Conservation (phyloP, 2,888 invertebrate species). For the Cryptosula pallasiana region DNA sequence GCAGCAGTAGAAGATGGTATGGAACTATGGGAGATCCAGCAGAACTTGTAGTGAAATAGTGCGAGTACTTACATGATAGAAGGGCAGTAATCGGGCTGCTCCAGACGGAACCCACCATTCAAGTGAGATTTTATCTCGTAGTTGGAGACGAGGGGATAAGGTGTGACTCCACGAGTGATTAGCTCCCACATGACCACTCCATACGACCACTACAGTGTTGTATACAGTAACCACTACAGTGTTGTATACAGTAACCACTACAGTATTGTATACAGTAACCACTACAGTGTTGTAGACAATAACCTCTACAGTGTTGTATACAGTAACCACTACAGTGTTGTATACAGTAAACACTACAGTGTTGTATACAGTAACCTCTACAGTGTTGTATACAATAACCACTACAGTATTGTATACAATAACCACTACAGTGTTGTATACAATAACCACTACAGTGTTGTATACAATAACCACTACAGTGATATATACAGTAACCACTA, state of each 20-base stretch:
- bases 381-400: not conserved
- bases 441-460: no score
- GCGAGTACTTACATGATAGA: not conserved
- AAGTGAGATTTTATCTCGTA: conserved; percentile 20
- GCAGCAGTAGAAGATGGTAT: no score
- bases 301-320: not conserved
- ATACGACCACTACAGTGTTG: conserved; percentile 3
- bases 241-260: not conserved
- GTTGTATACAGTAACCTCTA: not conserved
- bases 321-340: no score
- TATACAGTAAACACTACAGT: no score
- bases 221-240: no score
- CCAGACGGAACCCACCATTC: not conserved
- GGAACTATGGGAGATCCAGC: not conserved
- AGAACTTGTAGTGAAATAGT: not conserved
- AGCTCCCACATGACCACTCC: conserved; percentile 17
- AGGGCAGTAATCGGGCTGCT: conserved; percentile 15
- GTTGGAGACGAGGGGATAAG: conserved; percentile 14
- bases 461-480: no score
- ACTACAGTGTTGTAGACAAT: not conserved
- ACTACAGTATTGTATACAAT: not conserved
- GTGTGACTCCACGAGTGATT: conserved; percentile 15
- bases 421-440: not conserved
- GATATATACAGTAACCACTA: not conserved
- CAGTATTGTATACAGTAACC: not conserved